Base-by-base conservation (phyloP, 2,888 invertebrate genomes). In the Callyntrura guangdongensis region DNA sequence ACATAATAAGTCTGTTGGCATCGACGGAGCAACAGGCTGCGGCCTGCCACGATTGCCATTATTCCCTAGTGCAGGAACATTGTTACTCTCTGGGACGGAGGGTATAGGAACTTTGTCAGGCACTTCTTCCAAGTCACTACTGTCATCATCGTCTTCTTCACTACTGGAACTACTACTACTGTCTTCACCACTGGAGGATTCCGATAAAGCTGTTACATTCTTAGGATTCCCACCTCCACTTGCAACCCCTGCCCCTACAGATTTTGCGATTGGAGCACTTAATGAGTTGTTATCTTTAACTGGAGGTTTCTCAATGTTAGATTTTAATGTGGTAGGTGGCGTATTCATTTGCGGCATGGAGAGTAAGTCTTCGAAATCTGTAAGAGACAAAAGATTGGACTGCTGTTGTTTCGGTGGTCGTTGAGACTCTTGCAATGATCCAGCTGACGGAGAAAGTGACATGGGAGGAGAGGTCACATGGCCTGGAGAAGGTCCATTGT, bases 1-100 rank as follows among this genome's bases (percentile, higher is more conserved):
- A 94, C 97, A 97, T 94, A 98, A 96, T 91, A 97, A 95, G 95
- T 97, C 96, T 94, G 96, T 96, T 17, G 96, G 96, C 94, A 96
- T 95, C 69, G 95, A 95, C 22, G 94, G 94, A 86, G 94, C 94
- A 81, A 94, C 86, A 22, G 67, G 45, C 27, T 59, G 87, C 17
- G 84, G 56, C 20, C 72, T 36, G 8, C n/a, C 25, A 22, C 82
- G 82, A 53, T 20, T 81, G 36, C 22, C 56, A 56, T 36, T 81
- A 36, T 36, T 81, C 0, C 12, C 69, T 9, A 83, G 6, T 5
- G 47, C 25, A 3, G 72, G 88, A 0, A 83, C 25, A 20, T 36
- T 82, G 22, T 25, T 82, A 20, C 47, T 83, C 53, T 87, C 88
- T 45, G 77, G 53, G 9, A 86, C 86, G 22, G 81, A 56, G 11